phyloP scores from a whole-genome alignment of 2,888 invertebrate species.

The Hoplodrina blanda region DNA sequence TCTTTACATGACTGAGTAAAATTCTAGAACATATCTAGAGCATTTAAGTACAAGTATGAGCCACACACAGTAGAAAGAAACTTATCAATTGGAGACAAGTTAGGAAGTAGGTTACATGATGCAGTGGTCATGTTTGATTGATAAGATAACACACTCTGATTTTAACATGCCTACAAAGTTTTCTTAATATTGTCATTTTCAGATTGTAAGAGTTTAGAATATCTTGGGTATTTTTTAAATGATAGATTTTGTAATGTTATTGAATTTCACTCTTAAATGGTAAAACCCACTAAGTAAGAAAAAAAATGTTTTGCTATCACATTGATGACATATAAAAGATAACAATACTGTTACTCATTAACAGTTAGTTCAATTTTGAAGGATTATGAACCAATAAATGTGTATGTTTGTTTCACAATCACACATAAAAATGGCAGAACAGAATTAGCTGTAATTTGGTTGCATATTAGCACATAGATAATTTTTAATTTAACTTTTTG shows the following conservation, averaged over 20 bases:
- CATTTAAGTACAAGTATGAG: neutral
- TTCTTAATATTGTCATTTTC: slow-evolving; percentile 30
- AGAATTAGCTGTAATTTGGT: too few relatives aligned
- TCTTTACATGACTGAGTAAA: neutral
- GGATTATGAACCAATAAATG: slow-evolving; percentile 3
- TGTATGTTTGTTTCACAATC: too few relatives aligned
- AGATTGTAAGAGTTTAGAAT: neutral
- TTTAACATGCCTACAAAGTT: slow-evolving; percentile 11
- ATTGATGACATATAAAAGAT: neutral
- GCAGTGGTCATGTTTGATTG: slow-evolving; percentile 48
- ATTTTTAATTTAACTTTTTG: too few relatives aligned
- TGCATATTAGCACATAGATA: too few relatives aligned
- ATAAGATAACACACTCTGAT: slow-evolving; percentile 46
- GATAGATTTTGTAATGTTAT: neutral
- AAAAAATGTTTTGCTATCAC: too few relatives aligned
- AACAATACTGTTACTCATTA: slow-evolving; percentile 1
- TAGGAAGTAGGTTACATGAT: slow-evolving; percentile 50
- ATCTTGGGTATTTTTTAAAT: neutral
- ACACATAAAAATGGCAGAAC: too few relatives aligned
- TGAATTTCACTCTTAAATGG: neutral
- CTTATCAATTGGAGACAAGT: slow-evolving; percentile 51
- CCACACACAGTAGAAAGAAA: slow-evolving; percentile 24
- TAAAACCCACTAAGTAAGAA: neutral
- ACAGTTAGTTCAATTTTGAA: neutral
- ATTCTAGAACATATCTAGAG: neutral